phyloP scores from a whole-genome alignment of 2,797 vertebrate species.

The Cephalopachus bancanus region DNA sequence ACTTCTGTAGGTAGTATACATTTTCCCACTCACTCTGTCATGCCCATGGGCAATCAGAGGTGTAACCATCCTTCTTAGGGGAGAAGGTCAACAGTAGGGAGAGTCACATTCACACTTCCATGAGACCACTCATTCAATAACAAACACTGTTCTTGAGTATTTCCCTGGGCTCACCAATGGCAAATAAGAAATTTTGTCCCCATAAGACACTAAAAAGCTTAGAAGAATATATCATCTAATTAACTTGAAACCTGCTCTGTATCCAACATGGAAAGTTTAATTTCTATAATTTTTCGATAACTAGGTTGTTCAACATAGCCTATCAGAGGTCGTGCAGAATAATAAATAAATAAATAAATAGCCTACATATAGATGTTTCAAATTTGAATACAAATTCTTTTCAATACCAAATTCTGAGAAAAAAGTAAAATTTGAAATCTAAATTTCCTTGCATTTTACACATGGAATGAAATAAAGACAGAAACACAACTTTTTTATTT shows the following conservation, averaged over 20 bases:
- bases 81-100: background rate
- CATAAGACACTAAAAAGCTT: background rate
- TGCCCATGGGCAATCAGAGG: background rate
- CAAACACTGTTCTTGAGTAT: background rate
- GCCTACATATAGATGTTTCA: background rate
- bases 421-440: slow-evolving; percentile 23
- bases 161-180: background rate
- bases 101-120: background rate
- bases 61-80: background rate
- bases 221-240: background rate
- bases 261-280: background rate
- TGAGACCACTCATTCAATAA: background rate
- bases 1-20: background rate
- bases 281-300: background rate
- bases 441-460: background rate
- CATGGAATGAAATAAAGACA: background rate
- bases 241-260: background rate
- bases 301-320: background rate
- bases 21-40: background rate
- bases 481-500: background rate
- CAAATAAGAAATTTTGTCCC: background rate
- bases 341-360: background rate
- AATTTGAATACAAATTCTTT: slow-evolving; percentile 14
- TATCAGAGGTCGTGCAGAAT: background rate
- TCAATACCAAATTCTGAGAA: background rate